phyloP scores from a whole-genome alignment of 1,140 invertebrate species.

The Drosophila gunungcola region DNA sequence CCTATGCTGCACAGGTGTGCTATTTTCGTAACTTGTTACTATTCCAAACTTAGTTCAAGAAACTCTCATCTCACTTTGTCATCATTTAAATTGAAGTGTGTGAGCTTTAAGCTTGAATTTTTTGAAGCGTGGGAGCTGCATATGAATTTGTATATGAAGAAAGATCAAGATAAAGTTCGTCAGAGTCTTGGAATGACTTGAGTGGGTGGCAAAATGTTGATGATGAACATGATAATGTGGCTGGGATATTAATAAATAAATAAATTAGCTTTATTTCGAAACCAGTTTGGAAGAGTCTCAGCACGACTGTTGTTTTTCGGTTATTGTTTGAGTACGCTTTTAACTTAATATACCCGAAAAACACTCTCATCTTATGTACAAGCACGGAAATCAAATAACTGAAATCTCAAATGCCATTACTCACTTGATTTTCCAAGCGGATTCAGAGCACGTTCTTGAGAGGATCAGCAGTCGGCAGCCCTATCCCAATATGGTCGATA shows the following conservation, averaged over 20 bases:
- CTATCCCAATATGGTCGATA: constrained; percentile 46
- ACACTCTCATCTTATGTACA: constrained; percentile 13
- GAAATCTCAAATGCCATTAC: constrained; percentile 26
- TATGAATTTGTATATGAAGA: constrained; percentile 32
- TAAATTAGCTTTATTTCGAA: constrained; percentile 57
- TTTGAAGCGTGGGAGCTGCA: constrained; percentile 38
- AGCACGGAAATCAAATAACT: constrained; percentile 28
- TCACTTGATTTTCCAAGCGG: constrained; percentile 24
- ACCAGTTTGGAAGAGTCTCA: constrained; percentile 44
- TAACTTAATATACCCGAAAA: background rate
- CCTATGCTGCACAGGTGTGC: constrained; percentile 3
- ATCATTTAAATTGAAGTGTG: constrained; percentile 14
- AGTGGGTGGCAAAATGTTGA: constrained; percentile 44
- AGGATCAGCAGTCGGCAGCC: constrained; percentile 14
- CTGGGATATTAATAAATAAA: constrained; percentile 48
- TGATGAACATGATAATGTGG: constrained; percentile 22
- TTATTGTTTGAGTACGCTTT: background rate
- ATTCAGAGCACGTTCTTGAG: constrained; percentile 34
- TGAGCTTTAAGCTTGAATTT: constrained; percentile 20
- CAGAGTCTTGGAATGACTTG: constrained; percentile 61
- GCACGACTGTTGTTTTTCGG: constrained; percentile 20
- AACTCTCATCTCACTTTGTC: constrained; percentile 28
- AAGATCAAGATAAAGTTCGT: constrained; percentile 52
- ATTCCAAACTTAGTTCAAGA: constrained; percentile 2
- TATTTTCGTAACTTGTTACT: background rate